A percentile compares a stretch with the other conserved stretches of the same genome.
phyloP scores from a whole-genome alignment of 2,888 invertebrate species.

The Arge pagana region DNA sequence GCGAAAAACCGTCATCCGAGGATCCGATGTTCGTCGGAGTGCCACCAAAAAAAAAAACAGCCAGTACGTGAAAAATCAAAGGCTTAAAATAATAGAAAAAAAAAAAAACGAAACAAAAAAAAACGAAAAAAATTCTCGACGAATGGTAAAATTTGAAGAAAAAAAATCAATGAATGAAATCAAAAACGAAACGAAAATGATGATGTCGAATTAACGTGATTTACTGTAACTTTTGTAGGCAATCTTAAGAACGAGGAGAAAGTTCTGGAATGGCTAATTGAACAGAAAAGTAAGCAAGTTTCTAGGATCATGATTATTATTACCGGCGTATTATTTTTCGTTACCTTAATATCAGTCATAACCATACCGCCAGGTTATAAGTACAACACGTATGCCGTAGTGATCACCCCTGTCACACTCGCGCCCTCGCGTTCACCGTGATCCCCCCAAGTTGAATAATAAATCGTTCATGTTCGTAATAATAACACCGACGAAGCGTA shows the following conservation, averaged over 20 bases:
- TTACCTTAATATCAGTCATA: conserved; percentile 57
- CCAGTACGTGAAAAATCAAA: no score
- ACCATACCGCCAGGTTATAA: conserved; percentile 55
- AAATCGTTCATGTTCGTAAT: no score
- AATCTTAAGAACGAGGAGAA: conserved; percentile 93
- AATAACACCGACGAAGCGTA: no score
- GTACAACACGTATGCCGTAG: conserved; percentile 49
- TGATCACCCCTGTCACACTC: conserved; percentile 50
- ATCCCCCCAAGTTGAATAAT: no score
- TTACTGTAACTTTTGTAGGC: conserved; percentile 78
- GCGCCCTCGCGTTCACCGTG: conserved; percentile 49
- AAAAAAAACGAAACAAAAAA: background rate
- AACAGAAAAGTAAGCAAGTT: conserved; percentile 91
- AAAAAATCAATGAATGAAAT: background rate
- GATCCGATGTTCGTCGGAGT: no score
- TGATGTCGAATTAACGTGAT: conserved; percentile 8
- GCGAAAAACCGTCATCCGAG: no score
- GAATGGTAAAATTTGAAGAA: background rate
- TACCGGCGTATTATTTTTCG: conserved; percentile 58
- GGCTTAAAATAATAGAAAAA: no score
- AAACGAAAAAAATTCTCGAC: background rate
- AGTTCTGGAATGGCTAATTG: conserved; percentile 94
- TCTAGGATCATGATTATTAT: conserved; percentile 58
- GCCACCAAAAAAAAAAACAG: no score
- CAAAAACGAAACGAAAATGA: conserved; percentile 4